Base-by-base conservation (phyloP, 2,797 vertebrate species). In the Furcifer pardalis region DNA sequence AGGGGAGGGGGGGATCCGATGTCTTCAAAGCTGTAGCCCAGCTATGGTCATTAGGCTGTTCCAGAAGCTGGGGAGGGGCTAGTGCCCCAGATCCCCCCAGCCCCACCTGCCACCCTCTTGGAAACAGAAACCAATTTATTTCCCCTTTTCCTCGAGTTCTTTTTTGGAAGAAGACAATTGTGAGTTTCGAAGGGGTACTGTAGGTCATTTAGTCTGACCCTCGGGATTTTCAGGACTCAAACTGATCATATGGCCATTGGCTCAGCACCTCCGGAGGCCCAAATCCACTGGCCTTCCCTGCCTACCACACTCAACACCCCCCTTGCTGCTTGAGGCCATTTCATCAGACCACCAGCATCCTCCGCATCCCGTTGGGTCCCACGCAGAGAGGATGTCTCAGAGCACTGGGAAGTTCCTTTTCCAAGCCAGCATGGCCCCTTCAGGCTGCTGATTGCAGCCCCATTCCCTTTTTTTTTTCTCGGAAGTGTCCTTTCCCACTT, bases 21-120 rank as follows among this genome's bases (percentile, higher is more conserved):
- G 91, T 90, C 72, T 88, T 44, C 79, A 75, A 60, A 89, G 89
- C 83, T 88, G 87, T 7, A 87, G 91, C 91, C 91, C 90, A 88
- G 91, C 90, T 89, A 83, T 92, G 32, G 83, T 88, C 62, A 89
- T 85, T 85, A 85, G 91, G 90, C 88, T n/a, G n/a, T n/a, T n/a
- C n/a, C n/a, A n/a, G n/a, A n/a, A n/a, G n/a, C n/a, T n/a, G n/a
- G n/a, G n/a, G n/a, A n/a, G n/a, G n/a, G n/a, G n/a, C n/a, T n/a
- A n/a, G n/a, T n/a, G n/a, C n/a, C n/a, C n/a, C n/a, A n/a, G n/a
- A n/a, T n/a, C n/a, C n/a, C 12, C 56, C 37, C 5, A 7, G 2
- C 25, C 7, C 46, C 27, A 13, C 65, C 32, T 17, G 17, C 37
- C 30, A 73, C 30, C n/a, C 49, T 23, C 65, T 84, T 84, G 37